Conservation (phyloP, 2,113 vertebrate genomes). For the Vulpes lagopus region DNA sequence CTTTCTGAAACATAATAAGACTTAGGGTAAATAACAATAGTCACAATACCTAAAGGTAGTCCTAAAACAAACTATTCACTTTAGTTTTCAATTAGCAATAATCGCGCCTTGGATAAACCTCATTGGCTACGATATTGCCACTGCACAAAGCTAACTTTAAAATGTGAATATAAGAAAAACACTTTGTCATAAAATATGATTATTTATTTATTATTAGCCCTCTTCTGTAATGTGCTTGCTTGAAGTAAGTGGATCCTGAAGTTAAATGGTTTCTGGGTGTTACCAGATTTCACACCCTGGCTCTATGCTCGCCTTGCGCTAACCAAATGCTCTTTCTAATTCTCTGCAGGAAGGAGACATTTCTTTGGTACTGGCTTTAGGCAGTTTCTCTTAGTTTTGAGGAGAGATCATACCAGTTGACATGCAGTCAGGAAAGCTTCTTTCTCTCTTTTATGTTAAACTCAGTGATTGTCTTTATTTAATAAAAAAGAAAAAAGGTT, state of each 20-base stretch:
- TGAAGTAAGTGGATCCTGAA: not conserved
- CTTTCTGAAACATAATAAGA: constrained; percentile 60
- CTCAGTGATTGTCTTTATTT: not conserved
- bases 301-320: not conserved
- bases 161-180: too few relatives aligned
- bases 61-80: not conserved
- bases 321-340: not conserved
- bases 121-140: too few relatives aligned
- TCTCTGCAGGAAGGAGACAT: not conserved
- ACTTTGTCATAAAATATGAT: not conserved
- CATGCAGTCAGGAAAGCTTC: not conserved
- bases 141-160: too few relatives aligned
- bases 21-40: not conserved
- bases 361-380: not conserved
- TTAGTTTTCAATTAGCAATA: not conserved
- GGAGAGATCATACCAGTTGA: not conserved
- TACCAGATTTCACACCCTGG: not conserved
- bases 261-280: not conserved
- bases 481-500: not conserved
- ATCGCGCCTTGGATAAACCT: too few relatives aligned
- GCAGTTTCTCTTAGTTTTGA: not conserved
- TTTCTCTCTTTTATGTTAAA: not conserved
- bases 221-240: not conserved
- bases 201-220: not conserved
- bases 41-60: not conserved